These are phyloP conservation scores for Leptinotarsa peninsularis DNA, from an alignment of 2,888 invertebrate species.

Conservation along the genomic window DNA sequence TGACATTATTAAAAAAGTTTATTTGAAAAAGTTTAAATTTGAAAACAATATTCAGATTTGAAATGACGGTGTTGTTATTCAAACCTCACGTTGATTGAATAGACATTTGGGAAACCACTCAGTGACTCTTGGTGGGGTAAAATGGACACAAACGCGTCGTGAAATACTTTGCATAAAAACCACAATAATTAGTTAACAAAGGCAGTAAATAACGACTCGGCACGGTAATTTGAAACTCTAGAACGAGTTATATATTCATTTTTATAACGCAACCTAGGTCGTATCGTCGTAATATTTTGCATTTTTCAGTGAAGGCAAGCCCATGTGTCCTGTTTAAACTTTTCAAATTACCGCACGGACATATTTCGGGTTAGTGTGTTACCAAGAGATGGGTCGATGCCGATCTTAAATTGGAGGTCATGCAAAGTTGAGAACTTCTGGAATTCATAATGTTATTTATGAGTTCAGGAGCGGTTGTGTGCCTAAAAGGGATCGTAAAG, in stretches of 20 bases:
- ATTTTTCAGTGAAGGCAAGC: slow-evolving; percentile 37
- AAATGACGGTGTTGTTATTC: too few species aligned
- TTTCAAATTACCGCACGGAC: slow-evolving; percentile 38
- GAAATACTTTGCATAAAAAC: slow-evolving; percentile 1
- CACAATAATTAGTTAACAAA: slow-evolving; percentile 25
- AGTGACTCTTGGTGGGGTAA: background rate
- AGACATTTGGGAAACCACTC: background rate
- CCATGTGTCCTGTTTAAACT: slow-evolving; percentile 40
- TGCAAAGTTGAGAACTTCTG: slow-evolving; percentile 13
- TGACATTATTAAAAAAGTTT: too few species aligned
- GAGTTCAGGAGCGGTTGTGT: background rate
- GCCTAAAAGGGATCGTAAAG: background rate
- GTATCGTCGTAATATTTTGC: slow-evolving; percentile 36
- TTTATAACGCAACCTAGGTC: slow-evolving; percentile 33
- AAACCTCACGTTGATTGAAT: background rate
- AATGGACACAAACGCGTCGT: background rate
- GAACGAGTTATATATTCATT: slow-evolving; percentile 32
- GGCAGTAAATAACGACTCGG: slow-evolving; percentile 25
- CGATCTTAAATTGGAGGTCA: slow-evolving; percentile 5
- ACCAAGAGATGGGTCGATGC: slow-evolving; percentile 3
- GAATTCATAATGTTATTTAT: slow-evolving; percentile 7
- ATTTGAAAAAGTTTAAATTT: too few species aligned
- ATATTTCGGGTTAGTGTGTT: background rate
- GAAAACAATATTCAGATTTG: too few species aligned
- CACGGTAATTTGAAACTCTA: slow-evolving; percentile 43